These are phyloP conservation scores for Fabriciana adippe DNA, from an alignment of 2,888 invertebrate genomes.

Conservation along the genomic window DNA sequence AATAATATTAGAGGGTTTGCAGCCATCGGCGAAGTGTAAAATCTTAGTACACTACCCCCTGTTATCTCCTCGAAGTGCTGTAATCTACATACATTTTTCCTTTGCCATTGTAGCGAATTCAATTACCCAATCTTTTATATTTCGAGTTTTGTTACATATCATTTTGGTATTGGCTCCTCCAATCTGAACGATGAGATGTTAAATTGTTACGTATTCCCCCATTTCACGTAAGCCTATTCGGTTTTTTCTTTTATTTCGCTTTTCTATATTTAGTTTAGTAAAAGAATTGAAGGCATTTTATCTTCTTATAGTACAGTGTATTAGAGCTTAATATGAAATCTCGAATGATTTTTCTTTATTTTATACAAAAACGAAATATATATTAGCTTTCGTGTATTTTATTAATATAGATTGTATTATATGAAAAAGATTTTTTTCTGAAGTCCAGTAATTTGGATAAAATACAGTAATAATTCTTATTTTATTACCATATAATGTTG, in stretches of 20 bases:
- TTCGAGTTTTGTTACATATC: slow-evolving; percentile 55
- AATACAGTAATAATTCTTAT: too few species aligned
- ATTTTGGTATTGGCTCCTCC: slow-evolving; percentile 41
- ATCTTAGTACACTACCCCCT: slow-evolving; percentile 66
- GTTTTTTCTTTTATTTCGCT: slow-evolving; percentile 31
- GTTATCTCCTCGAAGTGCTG: slow-evolving; percentile 56
- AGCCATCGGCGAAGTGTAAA: slow-evolving; percentile 75
- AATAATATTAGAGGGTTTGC: slow-evolving; percentile 81
- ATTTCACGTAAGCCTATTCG: slow-evolving; percentile 34
- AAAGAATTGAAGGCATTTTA: slow-evolving; percentile 18
- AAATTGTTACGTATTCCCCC: slow-evolving; percentile 36
- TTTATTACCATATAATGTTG: too few species aligned
- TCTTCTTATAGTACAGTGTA: slow-evolving; percentile 15
- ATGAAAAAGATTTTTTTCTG: too few species aligned
- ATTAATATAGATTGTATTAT: background rate
- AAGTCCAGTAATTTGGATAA: too few species aligned
- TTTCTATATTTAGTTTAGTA: slow-evolving; percentile 28
- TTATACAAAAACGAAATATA: slow-evolving; percentile 14
- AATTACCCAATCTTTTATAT: slow-evolving; percentile 70
- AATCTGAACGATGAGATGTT: slow-evolving; percentile 40
- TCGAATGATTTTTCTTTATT: slow-evolving; percentile 15
- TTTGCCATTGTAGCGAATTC: slow-evolving; percentile 67
- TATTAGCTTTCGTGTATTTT: slow-evolving; percentile 4
- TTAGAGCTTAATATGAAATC: slow-evolving; percentile 23
- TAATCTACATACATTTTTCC: slow-evolving; percentile 65